phyloP scores from a whole-genome alignment of 2,113 vertebrate genomes.

The Oreotrochilus melanogaster region DNA sequence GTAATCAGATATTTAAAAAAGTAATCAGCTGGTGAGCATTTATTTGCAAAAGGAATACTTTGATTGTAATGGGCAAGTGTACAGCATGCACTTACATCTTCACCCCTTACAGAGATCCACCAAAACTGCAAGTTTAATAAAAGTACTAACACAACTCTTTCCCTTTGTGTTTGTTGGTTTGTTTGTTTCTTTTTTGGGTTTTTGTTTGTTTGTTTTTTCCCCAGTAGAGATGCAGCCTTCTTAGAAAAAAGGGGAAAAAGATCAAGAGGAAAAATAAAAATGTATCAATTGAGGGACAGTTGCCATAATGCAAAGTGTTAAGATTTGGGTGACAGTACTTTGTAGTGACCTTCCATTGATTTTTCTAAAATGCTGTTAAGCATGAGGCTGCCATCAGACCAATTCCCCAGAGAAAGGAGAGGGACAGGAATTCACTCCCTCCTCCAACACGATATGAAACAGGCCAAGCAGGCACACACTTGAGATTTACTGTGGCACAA shows the following conservation, averaged over 20 bases:
- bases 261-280: not conserved
- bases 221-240: not conserved
- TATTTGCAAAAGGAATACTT: not conserved
- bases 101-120: not conserved
- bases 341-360: not conserved
- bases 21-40: not conserved
- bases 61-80: not conserved
- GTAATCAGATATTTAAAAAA: not conserved
- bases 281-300: not conserved
- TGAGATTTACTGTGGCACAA: rapidly evolving
- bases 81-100: not conserved
- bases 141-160: not conserved
- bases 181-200: too few species aligned
- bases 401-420: not conserved
- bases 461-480: not conserved
- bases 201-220: too few species aligned
- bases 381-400: not conserved
- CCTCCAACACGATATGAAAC: rapidly evolving
- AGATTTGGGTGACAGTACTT: not conserved
- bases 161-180: not conserved
- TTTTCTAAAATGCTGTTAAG: not conserved
- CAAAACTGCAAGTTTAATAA: not conserved
- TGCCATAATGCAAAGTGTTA: too few species aligned
- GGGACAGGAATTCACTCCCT: not conserved
- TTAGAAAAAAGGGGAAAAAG: not conserved